Percentiles rank a stretch among this genome's conserved stretches.
phyloP scores from a whole-genome alignment of 2,797 vertebrate genomes.

The Lacerta agilis region DNA sequence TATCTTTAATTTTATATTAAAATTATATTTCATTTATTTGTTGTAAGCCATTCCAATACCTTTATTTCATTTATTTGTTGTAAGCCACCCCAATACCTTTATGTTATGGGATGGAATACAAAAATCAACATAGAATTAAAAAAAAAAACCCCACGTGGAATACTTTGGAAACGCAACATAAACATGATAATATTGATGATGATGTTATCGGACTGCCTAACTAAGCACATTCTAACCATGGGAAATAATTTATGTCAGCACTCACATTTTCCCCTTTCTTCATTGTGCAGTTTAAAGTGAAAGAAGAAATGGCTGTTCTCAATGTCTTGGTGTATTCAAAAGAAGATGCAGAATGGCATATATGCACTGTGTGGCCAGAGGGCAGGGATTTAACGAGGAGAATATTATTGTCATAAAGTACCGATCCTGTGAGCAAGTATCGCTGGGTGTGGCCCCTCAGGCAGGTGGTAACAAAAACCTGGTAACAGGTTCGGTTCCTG shows the following conservation, averaged over 20 bases:
- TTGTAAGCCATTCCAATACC: no score
- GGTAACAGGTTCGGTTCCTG: no score
- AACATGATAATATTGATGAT: background rate
- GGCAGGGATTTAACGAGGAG: conserved; percentile 2
- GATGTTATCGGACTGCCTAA: background rate
- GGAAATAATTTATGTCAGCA: background rate
- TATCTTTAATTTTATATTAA: no score
- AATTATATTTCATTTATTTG: no score
- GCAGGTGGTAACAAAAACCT: no score
- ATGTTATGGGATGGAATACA: background rate
- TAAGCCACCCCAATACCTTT: no score
- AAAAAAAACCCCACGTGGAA: background rate
- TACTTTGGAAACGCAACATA: background rate
- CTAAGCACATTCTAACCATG: background rate
- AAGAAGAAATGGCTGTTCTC: conserved; percentile 14
- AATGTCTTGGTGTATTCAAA: background rate
- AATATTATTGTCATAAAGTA: background rate
- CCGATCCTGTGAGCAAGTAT: no score
- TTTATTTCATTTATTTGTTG: background rate
- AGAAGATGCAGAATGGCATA: conserved; percentile 25
- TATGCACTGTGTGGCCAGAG: conserved; percentile 45
- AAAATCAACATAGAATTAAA: no score
- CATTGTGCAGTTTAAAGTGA: background rate
- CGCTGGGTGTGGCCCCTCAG: no score
- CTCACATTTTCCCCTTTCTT: background rate